Evolutionary conservation across 1,140 invertebrate species (phyloP), one percentile per base, ranked within the genome.

Genomic region (Diorhabda carinulata): DNA sequence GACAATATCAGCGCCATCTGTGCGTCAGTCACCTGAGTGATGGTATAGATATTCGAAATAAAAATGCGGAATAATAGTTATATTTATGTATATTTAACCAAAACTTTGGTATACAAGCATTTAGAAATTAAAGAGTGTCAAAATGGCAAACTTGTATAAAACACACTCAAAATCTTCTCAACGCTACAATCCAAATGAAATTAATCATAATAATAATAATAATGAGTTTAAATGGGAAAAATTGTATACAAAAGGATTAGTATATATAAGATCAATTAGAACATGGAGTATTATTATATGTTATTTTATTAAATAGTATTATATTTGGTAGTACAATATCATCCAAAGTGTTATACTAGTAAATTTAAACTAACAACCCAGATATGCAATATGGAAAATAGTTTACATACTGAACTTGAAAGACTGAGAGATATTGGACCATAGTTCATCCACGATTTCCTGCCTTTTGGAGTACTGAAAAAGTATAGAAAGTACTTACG

Each of bases 81-180:
- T 6, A 41, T 44, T 41, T 64, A 45, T 57, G 64, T 66, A 57
- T 68, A 68, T 68, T 68, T 56, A 63, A 68, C 67, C 67, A 73
- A 74, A 72, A 71, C 73, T 74, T 74, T 74, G 73, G 73, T 72
- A 74, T 72, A 74, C 64, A 74, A 74, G 73, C 73, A 72, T 64
- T 72, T 68, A 70, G 61, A 68, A 71, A 72, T 69, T 69, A 69
- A 25, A 52, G 68, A 67, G 68, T 66, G 64, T 72, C 57, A 73
- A 71, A 66, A 73, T 66, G 70, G 66, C 64, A 69, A 71, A 69
- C 61, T 58, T 61, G 58, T 73, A 60, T 52, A 70, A 57, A 65
- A 73, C 57, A 70, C 67, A 69, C 66, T 62, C 61, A 62, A 73
- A 61, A 66, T 66, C 67, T 61, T 67, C 64, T 57, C 60, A 69